Conservation (phyloP, 1,140 invertebrate genomes). For the Aethina tumida region DNA sequence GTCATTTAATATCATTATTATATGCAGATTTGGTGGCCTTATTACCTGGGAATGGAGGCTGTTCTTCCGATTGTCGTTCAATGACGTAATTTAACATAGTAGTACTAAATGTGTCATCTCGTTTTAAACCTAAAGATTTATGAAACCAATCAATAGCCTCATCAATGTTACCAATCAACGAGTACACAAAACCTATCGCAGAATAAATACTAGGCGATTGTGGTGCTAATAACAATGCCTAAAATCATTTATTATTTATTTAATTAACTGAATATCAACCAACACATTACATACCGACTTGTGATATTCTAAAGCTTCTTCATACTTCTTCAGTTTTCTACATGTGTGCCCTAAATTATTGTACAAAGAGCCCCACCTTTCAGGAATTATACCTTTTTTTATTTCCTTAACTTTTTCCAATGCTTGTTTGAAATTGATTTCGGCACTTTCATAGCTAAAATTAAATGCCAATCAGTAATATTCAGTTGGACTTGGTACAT, state of each 20-base stretch:
- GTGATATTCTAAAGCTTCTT: constrained; percentile 78
- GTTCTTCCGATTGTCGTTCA: constrained; percentile 60
- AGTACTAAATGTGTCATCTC: constrained; percentile 87
- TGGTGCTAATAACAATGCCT: constrained; percentile 73
- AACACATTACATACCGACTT: too few relatives aligned
- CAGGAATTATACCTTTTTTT: constrained; percentile 43
- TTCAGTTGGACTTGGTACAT: too few relatives aligned
- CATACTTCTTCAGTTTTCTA: constrained; percentile 73
- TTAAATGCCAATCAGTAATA: too few relatives aligned
- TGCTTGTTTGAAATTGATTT: constrained; percentile 64
- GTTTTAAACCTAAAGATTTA: constrained; percentile 72
- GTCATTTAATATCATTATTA: too few relatives aligned
- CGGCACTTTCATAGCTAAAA: constrained; percentile 60
- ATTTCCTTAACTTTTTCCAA: constrained; percentile 55
- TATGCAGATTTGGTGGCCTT: too few relatives aligned
- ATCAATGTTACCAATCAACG: constrained; percentile 63
- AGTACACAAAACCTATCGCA: constrained; percentile 77
- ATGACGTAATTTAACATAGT: constrained; percentile 76
- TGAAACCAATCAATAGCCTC: constrained; percentile 86
- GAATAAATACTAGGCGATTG: constrained; percentile 75
- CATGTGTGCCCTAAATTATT: constrained; percentile 89
- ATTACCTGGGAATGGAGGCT: constrained; percentile 43
- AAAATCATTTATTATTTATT: constrained; percentile 6
- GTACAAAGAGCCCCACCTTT: constrained; percentile 86
- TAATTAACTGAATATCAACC: constrained; percentile 18